These are phyloP conservation scores for Silurus lanzhouensis DNA, from an alignment of 2,797 vertebrate species.

Conservation along the genomic window DNA sequence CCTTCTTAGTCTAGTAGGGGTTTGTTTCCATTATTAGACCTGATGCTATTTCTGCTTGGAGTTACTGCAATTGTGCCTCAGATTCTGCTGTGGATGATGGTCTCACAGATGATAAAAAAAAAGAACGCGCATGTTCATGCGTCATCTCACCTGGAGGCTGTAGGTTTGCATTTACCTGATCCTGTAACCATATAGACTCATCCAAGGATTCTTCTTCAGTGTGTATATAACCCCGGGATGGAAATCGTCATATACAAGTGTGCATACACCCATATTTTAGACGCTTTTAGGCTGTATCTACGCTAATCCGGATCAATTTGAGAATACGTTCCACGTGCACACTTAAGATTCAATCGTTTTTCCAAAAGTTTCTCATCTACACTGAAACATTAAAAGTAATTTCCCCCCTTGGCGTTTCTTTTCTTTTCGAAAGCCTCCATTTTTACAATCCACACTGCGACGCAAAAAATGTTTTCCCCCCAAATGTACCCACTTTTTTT, in stretches of 20 bases:
- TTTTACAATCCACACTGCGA: too few relatives aligned
- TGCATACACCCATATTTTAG: too few relatives aligned
- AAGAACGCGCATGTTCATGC: background rate
- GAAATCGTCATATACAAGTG: background rate
- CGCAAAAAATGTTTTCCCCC: too few relatives aligned
- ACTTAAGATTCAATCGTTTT: too few relatives aligned
- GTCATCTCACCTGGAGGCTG: background rate
- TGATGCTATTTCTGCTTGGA: background rate
- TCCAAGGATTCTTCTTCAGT: background rate
- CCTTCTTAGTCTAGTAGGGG: background rate
- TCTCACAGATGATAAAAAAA: background rate
- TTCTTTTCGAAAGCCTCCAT: too few relatives aligned
- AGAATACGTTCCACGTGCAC: too few relatives aligned
- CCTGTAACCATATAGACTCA: background rate
- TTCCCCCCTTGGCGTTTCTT: too few relatives aligned
- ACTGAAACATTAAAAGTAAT: too few relatives aligned
- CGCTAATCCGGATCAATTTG: too few relatives aligned
- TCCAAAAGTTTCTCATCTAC: too few relatives aligned
- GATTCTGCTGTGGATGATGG: background rate
- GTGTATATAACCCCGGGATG: background rate
- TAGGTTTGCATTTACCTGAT: background rate
- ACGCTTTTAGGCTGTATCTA: background rate
- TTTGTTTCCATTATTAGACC: background rate
- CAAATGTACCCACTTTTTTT: too few relatives aligned
- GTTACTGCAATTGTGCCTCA: background rate